Evolutionary conservation across 1,140 invertebrate species (phyloP).

Genomic region (Planococcus citri): DNA sequence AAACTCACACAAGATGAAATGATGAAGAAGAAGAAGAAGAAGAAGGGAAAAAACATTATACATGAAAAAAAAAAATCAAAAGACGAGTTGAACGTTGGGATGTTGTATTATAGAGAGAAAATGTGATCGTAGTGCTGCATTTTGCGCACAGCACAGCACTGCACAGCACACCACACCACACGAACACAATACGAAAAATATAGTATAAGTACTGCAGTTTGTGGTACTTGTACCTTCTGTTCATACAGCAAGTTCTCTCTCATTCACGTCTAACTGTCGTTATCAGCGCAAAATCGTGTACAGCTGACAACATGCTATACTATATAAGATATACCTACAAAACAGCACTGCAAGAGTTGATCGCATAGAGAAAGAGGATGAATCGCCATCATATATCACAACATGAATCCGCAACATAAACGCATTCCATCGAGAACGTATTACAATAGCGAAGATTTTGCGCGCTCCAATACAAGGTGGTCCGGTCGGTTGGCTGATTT

Average conservation of each 20-base stretch:
- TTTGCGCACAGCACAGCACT: no score
- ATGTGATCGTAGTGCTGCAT: conserved; percentile 10
- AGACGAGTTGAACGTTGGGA: neutral
- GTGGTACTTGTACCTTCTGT: conserved; percentile 15
- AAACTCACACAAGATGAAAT: no score
- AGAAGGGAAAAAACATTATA: no score
- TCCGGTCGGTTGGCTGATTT: conserved; percentile 13
- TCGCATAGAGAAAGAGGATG: neutral
- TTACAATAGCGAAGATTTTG: conserved; percentile 11
- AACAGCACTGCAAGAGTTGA: no score
- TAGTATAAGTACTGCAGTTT: no score
- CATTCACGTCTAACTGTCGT: conserved; percentile 18
- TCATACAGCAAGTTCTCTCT: neutral
- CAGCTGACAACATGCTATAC: conserved; percentile 14
- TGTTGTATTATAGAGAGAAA: conserved; percentile 1
- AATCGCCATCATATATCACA: conserved; percentile 20
- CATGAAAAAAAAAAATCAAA: no score
- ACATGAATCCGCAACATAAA: conserved; percentile 12
- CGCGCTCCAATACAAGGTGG: neutral
- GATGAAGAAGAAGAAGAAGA: no score
- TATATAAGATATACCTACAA: neutral
- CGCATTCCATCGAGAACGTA: conserved; percentile 13
- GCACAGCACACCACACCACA: no score
- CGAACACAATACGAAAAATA: conserved; percentile 16
- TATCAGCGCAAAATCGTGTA: conserved; percentile 19